Evolutionary conservation across 2,888 invertebrate species (phyloP).

Genomic region (Schizaphis graminum): DNA sequence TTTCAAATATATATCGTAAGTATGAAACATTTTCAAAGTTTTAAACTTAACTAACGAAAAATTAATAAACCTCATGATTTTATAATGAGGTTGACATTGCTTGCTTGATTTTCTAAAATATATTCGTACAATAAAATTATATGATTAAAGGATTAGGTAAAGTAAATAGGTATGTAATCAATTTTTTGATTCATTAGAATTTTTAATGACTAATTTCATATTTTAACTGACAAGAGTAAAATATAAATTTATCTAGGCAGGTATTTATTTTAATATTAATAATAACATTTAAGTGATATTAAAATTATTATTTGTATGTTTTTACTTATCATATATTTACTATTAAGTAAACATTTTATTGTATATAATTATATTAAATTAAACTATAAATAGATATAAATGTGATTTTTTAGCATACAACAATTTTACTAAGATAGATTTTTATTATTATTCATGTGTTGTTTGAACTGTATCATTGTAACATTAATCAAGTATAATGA

Average conservation of each 20-base stretch:
- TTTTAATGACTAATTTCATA: not conserved
- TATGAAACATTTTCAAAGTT: not conserved
- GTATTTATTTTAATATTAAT: not conserved
- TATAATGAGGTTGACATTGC: not conserved
- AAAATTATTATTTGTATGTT: not conserved
- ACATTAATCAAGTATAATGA: not conserved
- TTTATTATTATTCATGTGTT: not conserved
- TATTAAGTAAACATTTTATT: not conserved
- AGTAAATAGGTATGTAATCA: no score
- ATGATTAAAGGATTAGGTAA: not conserved
- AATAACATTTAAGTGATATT: not conserved
- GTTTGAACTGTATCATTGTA: not conserved
- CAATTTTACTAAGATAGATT: not conserved
- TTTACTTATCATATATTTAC: not conserved
- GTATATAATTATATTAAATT: not conserved
- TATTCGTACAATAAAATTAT: not conserved
- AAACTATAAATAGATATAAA: not conserved
- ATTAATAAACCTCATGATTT: not conserved
- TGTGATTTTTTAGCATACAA: not conserved
- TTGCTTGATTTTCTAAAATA: not conserved
- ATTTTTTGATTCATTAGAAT: not conserved
- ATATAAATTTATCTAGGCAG: not conserved
- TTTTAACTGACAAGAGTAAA: not conserved
- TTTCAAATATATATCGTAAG: slow-evolving; percentile 61
- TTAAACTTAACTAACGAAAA: not conserved